phyloP scores from a whole-genome alignment of 2,797 vertebrate species.

The Euthynnus affinis region DNA sequence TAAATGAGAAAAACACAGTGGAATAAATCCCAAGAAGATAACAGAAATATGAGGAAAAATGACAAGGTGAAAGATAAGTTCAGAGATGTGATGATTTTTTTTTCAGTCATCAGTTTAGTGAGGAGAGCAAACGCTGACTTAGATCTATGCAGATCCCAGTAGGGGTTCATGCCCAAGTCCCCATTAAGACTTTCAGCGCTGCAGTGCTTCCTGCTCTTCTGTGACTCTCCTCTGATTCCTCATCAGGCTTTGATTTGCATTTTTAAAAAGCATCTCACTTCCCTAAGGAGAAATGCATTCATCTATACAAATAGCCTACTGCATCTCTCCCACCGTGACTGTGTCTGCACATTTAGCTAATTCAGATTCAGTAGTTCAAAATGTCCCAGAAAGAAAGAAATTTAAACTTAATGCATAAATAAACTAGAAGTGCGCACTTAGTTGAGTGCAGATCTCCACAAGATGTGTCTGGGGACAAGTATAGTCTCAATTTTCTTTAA shows the following conservation, averaged over 20 bases:
- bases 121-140: conserved; percentile 40
- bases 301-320: conserved; percentile 55
- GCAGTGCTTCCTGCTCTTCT: conserved; percentile 59
- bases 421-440: not conserved
- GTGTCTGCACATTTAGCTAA: conserved; percentile 26
- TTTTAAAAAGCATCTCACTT: conserved; percentile 72
- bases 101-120: conserved; percentile 19
- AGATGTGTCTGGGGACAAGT: no score
- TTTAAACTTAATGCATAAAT: conserved; percentile 17
- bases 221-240: conserved; percentile 61
- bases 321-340: conserved; percentile 38
- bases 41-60: not conserved
- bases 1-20: conserved; percentile 9
- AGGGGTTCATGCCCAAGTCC: conserved; percentile 54
- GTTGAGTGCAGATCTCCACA: no score
- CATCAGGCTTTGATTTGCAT: conserved; percentile 78
- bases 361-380: conserved; percentile 36
- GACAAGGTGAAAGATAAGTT: conserved; percentile 28
- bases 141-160: conserved; percentile 40
- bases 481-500: no score
- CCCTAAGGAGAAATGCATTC: conserved; percentile 68
- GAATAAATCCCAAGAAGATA: not conserved
- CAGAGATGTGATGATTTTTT: conserved; percentile 32
- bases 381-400: conserved; percentile 4
- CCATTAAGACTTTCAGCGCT: conserved; percentile 49